Conservation (phyloP, 92 coral and sea anemone species). For the Nematostella vectensis region DNA sequence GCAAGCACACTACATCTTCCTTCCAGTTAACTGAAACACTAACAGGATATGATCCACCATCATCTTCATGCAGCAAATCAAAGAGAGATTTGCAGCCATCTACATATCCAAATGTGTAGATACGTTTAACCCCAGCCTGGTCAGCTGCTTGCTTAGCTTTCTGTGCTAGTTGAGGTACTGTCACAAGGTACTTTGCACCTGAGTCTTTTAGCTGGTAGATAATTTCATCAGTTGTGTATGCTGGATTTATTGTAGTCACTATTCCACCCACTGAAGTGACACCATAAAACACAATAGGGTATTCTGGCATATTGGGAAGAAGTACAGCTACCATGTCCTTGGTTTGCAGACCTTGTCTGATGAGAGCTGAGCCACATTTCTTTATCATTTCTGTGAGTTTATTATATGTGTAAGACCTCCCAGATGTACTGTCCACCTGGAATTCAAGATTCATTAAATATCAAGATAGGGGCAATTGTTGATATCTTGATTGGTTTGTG, state of each 20-base stretch:
- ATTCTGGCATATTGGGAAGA: slow-evolving; percentile 66
- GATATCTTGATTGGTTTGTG: no score
- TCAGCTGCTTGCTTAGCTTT: slow-evolving; percentile 57
- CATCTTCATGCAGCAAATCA: slow-evolving; percentile 50
- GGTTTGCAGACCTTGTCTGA: slow-evolving; percentile 56
- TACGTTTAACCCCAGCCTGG: slow-evolving; percentile 37
- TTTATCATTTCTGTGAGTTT: slow-evolving; percentile 39
- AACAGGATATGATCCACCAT: slow-evolving; percentile 57
- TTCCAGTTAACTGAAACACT: slow-evolving; percentile 46
- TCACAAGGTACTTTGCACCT: slow-evolving; percentile 52
- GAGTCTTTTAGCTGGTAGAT: slow-evolving; percentile 58
- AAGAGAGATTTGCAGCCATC: slow-evolving; percentile 58
- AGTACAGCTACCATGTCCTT: slow-evolving; percentile 57
- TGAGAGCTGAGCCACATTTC: slow-evolving; percentile 66
- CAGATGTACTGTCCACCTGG: slow-evolving; percentile 60
- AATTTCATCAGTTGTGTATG: slow-evolving; percentile 54
- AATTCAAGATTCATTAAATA: slow-evolving; percentile 2
- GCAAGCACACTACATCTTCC: slow-evolving; percentile 49
- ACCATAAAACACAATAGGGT: slow-evolving; percentile 56
- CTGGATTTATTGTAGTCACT: slow-evolving; percentile 50
- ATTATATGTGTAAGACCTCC: slow-evolving; percentile 61
- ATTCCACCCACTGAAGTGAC: slow-evolving; percentile 59
- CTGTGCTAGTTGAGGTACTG: slow-evolving; percentile 53
- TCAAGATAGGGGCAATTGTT: slow-evolving; percentile 1
- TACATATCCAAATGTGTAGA: slow-evolving; percentile 62